These are phyloP conservation scores for Drosophila affinis DNA, from an alignment of 2,888 invertebrate species.

Conservation along the genomic window DNA sequence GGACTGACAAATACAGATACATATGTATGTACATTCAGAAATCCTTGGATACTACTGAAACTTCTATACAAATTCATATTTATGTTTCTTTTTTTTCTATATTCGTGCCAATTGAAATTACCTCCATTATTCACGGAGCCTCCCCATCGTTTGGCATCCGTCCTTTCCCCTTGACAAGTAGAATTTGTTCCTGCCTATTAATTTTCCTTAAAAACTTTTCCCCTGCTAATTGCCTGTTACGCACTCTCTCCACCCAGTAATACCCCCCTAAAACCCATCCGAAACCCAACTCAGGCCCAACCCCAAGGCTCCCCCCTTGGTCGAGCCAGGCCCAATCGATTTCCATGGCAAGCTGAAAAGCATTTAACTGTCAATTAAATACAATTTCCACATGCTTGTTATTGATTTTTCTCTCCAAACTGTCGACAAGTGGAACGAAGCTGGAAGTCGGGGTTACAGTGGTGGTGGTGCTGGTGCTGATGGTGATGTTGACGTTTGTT, in stretches of 20 bases:
- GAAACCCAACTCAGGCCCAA: slow-evolving; percentile 28
- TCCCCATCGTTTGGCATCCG: neutral
- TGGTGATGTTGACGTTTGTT: too few relatives aligned
- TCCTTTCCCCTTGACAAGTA: slow-evolving; percentile 12
- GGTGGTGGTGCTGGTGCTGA: too few relatives aligned
- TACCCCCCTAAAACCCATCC: slow-evolving; percentile 1
- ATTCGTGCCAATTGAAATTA: neutral
- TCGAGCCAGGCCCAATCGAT: slow-evolving; percentile 36
- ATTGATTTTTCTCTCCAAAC: slow-evolving; percentile 66
- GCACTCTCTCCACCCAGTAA: slow-evolving; percentile 18
- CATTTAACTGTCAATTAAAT: slow-evolving; percentile 76
- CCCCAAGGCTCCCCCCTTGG: slow-evolving; percentile 24
- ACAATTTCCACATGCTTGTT: slow-evolving; percentile 66
- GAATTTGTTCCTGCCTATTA: slow-evolving; percentile 26
- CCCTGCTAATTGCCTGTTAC: slow-evolving; percentile 56
- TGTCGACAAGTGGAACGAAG: slow-evolving; percentile 40
- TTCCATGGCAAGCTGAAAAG: slow-evolving; percentile 67
- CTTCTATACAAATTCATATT: neutral
- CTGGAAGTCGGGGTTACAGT: neutral
- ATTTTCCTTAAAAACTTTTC: slow-evolving; percentile 35
- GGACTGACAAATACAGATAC: too few relatives aligned
- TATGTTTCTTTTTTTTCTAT: neutral
- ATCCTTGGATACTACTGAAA: neutral
- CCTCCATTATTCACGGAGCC: neutral
- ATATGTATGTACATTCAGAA: too few relatives aligned